Base-by-base conservation (phyloP, 2,113 vertebrate species). In the Heliornis fulica region DNA sequence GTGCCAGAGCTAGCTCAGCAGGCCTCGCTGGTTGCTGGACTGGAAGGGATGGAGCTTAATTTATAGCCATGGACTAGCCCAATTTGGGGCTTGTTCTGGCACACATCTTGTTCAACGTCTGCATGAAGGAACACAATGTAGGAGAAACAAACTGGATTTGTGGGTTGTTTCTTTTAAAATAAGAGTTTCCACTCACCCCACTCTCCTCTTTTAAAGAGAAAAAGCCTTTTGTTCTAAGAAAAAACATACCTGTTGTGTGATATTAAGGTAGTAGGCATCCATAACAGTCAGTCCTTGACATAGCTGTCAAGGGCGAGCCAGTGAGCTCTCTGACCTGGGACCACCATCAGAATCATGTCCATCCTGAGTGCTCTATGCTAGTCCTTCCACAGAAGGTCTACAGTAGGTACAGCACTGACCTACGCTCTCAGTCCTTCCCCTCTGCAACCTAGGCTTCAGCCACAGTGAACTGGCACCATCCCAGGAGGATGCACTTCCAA, bases 391-490 rank as follows among this genome's bases (percentile, higher is more conserved):
- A 63, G 6, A 2, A 28, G 43, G 25, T 20, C 25, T 5, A 2
- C 45, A 59, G 36, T 4, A 1, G 40, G 29, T n/a, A 78, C 28
- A 38, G n/a, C 15, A 16, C 38, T 40, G 68, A 32, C 14, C 9
- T 40, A 36, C 1, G 1, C 32, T 68, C 32, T 14, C 29, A 34
- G 38, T 50, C 77, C 17, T 84, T 63, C 32, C 21, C 34, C 14
- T 40, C 45, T 40, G 56, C 36, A 68, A 59, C 43, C 53, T 88
- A 2, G 0, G 4, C 12, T 74, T 65, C 65, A 71, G 18, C 53
- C 4, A 3, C 64, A 15, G 34, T 4, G 2, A 66, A 15, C 51
- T 1, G 0, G 41, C n/a, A 28, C 51, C 6, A 0, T 45, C 25
- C 40, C 43, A 38, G 34, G 46, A 66, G 69, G 15, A n/a, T 3